phyloP scores from a whole-genome alignment of 2,888 invertebrate genomes.

The Euplexia lucipara region DNA sequence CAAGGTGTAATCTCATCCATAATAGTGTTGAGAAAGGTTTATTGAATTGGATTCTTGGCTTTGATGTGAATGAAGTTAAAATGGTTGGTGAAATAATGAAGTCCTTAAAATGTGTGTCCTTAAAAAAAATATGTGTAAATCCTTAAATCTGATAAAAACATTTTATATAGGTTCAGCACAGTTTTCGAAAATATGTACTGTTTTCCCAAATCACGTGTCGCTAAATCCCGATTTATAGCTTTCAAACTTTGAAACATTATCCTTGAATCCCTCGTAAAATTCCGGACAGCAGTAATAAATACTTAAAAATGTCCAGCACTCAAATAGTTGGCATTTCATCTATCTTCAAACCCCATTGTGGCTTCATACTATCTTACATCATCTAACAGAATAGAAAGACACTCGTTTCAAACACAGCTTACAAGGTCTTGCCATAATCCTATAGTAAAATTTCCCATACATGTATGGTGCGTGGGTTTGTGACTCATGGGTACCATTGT shows the following conservation, averaged over 20 bases:
- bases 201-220: too few species aligned
- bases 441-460: constrained; percentile 38
- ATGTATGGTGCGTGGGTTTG: constrained; percentile 32
- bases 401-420: constrained; percentile 7
- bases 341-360: background rate
- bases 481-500: constrained; percentile 53
- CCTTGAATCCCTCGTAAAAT: too few species aligned
- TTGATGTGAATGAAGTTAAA: constrained; percentile 6
- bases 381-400: constrained; percentile 12
- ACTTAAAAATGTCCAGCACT: too few species aligned
- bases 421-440: constrained; percentile 20
- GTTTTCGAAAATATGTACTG: too few species aligned
- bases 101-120: too few species aligned
- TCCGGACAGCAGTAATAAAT: background rate
- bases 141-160: too few species aligned
- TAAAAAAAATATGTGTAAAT: too few species aligned
- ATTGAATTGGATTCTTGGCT: constrained; percentile 8
- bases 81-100: background rate
- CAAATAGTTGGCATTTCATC: background rate
- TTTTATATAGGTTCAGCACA: too few species aligned
- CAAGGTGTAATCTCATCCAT: constrained; percentile 14
- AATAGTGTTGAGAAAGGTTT: constrained; percentile 1
- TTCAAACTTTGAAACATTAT: too few species aligned
- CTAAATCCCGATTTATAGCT: too few species aligned
- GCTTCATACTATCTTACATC: constrained; percentile 1